Base-by-base conservation (phyloP, 2,797 vertebrate species). In the Premnoplex brunnescens region DNA sequence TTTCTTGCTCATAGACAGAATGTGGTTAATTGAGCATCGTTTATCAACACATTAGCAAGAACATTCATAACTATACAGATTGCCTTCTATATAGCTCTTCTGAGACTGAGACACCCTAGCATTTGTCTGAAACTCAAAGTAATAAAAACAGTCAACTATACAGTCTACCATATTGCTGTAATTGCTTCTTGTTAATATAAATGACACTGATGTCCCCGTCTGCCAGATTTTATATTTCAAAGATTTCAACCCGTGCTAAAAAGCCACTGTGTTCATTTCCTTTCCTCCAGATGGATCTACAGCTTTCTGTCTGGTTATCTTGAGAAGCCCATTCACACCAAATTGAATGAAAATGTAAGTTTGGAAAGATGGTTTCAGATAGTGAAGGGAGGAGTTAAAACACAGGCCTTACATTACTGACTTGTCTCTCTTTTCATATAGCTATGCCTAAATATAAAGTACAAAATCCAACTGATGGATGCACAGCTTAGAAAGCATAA, bases 281-380 rank as follows among this genome's bases (percentile, higher is more conserved):
- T 89, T 95, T 78, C 34, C 49, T 91, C 41, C 85, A 98, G 97
- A 75, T 96, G 95, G 85, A 93, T 97, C 67, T 97, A 97, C 83
- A 96, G 91, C 49, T 93, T 97, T 56, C 96, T 98, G 1, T 69
- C 95, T 79, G 96, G 93, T 75, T 96, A 93, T 68, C 92, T 98
- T 91, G 94, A 97, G 88, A 96, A 97, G 60, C 89, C 81, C 56
- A 92, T 98, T 94, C 86, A 91, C 26, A 94, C 63, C 64, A 93
- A 93, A 71, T 34, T 98, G 91, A 88, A 97, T 92, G 78, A 95
- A 92, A 95, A 90, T 91, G 96, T 98, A 90, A 97, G 96, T 94
- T 84, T 89, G 71, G 43, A 69, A 77, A 76, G 37, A 44, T 39
- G 12, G 22, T 68, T 94, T 92, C 66, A 69, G n/a, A 36, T 51